Evolutionary conservation across 2,888 invertebrate species (phyloP).

Genomic region (Bimastos eiseni): DNA sequence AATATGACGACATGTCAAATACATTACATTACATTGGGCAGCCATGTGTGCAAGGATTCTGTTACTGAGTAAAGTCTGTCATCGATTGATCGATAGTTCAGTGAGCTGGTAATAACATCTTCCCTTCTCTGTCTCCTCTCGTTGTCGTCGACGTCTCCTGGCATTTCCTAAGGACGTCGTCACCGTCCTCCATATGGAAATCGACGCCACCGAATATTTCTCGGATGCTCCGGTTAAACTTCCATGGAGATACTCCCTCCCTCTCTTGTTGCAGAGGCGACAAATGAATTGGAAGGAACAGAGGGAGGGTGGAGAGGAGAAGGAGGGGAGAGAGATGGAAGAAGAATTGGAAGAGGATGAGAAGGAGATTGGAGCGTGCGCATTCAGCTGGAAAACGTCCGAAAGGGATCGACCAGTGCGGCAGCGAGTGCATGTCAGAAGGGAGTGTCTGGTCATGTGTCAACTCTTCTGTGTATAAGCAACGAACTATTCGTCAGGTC

Average conservation of each 20-base stretch:
- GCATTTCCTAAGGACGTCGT: neutral
- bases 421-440: neutral
- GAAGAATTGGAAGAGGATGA: neutral
- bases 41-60: neutral
- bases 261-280: neutral
- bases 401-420: neutral
- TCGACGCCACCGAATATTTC: neutral
- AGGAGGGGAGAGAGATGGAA: neutral
- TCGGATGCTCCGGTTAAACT: neutral
- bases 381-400: neutral
- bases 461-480: too few species aligned
- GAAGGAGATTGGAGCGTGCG: conserved; percentile 18
- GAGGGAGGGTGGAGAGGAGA: neutral
- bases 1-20: neutral
- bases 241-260: neutral
- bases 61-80: neutral
- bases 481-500: neutral
- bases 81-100: neutral
- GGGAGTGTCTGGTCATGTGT: too few species aligned
- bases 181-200: neutral
- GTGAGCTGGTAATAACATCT: neutral
- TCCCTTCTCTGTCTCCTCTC: neutral
- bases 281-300: conserved; percentile 3
- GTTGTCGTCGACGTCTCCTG: too few species aligned
- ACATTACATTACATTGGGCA: neutral